phyloP scores from a whole-genome alignment of 64 coral and sea anemone species.

The Pachyseris speciosa region DNA sequence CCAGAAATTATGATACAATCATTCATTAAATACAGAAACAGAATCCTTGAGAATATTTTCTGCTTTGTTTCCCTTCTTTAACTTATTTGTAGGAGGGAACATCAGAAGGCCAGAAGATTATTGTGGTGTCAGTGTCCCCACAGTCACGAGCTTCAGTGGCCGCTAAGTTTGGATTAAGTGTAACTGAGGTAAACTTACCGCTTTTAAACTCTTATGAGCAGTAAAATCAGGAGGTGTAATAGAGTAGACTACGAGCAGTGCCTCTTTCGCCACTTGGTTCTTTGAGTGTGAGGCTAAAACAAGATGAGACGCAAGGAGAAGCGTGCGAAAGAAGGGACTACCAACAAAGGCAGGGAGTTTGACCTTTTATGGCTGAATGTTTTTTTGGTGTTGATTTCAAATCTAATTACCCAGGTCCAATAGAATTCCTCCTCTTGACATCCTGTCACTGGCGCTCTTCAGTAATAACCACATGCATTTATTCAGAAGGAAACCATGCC shows the following conservation, averaged over 20 bases:
- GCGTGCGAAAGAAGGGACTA: background rate
- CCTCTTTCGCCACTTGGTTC: background rate
- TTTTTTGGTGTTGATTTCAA: too few relatives aligned
- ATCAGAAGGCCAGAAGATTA: conserved; percentile 59
- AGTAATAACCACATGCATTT: too few relatives aligned
- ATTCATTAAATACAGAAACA: too few relatives aligned
- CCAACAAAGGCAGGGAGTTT: background rate
- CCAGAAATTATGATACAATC: too few relatives aligned
- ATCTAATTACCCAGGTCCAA: too few relatives aligned
- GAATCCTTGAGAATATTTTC: background rate
- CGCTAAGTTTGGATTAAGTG: conserved; percentile 72
- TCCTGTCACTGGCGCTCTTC: too few relatives aligned
- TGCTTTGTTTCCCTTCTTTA: background rate
- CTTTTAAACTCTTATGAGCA: background rate
- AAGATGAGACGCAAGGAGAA: too few relatives aligned
- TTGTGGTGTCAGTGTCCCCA: conserved; percentile 90
- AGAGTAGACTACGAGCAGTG: too few relatives aligned
- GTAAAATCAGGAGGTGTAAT: too few relatives aligned
- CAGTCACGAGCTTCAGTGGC: conserved; percentile 95
- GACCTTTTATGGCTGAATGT: too few relatives aligned
- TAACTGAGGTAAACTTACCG: conserved; percentile 55
- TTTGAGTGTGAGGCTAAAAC: background rate
- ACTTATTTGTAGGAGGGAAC: conserved; percentile 50
- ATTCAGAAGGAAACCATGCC: too few relatives aligned
- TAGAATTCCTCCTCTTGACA: too few relatives aligned